Conservation (phyloP, 1,140 invertebrate genomes). For the Panonychus citri region DNA sequence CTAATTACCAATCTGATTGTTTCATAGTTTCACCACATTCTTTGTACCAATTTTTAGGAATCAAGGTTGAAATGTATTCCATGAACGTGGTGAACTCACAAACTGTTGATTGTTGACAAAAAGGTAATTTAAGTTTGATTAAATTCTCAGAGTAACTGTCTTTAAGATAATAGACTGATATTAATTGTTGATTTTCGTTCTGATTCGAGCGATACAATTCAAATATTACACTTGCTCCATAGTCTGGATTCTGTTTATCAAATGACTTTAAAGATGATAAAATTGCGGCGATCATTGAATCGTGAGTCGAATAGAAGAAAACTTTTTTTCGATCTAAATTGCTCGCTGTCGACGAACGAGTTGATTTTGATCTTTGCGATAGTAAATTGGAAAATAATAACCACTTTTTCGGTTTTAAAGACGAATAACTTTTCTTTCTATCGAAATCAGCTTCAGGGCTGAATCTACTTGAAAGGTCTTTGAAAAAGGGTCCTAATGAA, state of each 20-base stretch:
- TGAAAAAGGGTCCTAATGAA: conserved; percentile 2
- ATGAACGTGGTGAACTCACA: not conserved
- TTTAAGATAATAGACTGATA: not conserved
- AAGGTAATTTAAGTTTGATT: too few relatives aligned
- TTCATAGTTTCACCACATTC: too few relatives aligned
- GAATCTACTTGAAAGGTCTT: not conserved
- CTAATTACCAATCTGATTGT: too few relatives aligned
- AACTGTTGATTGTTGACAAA: not conserved
- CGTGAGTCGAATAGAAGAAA: conserved; percentile 35
- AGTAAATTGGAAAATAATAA: too few relatives aligned
- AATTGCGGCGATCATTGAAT: conserved; percentile 6
- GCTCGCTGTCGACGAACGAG: not conserved
- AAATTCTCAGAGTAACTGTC: not conserved
- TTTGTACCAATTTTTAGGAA: not conserved
- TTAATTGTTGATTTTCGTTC: not conserved
- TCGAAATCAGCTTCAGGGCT: not conserved
- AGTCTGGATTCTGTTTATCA: not conserved
- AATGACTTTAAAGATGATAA: conserved; percentile 5
- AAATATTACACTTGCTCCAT: not conserved
- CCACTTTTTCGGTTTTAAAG: too few relatives aligned
- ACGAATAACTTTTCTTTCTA: too few relatives aligned
- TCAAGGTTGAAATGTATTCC: not conserved
- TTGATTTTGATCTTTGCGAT: not conserved
- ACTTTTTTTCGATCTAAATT: not conserved
- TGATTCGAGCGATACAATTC: too few relatives aligned